phyloP scores from a whole-genome alignment of 2,888 invertebrate genomes.

The Atrina japonica region DNA sequence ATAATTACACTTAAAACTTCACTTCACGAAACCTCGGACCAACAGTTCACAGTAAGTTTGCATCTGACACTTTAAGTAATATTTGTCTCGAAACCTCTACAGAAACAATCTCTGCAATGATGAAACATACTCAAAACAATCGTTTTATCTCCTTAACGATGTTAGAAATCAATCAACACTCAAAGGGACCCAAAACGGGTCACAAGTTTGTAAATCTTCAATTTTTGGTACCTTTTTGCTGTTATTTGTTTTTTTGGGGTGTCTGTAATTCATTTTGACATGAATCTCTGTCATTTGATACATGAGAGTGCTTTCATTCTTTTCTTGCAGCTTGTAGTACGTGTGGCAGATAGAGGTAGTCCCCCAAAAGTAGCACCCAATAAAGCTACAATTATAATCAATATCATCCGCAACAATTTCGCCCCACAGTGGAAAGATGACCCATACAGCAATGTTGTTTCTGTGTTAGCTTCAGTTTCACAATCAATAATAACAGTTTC shows the following conservation, averaged over 20 bases:
- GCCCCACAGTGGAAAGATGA: constrained; percentile 44
- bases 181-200: too few relatives aligned
- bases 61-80: neutral
- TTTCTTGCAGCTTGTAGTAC: constrained; percentile 44
- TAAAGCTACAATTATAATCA: constrained; percentile 47
- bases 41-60: constrained; percentile 52
- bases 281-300: too few relatives aligned
- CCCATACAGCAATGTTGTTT: constrained; percentile 43
- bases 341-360: constrained; percentile 53
- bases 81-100: too few relatives aligned
- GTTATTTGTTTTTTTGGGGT: neutral
- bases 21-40: constrained; percentile 38
- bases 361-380: constrained; percentile 36
- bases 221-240: neutral
- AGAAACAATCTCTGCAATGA: too few relatives aligned
- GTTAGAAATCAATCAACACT: neutral
- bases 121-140: too few relatives aligned
- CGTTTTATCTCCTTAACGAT: too few relatives aligned
- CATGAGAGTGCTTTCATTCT: too few relatives aligned
- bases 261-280: too few relatives aligned
- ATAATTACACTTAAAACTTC: constrained; percentile 47
- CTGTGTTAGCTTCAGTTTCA: constrained; percentile 32
- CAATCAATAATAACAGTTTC: constrained; percentile 32
- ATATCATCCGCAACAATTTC: constrained; percentile 46
- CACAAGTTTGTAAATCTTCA: too few relatives aligned